Percentiles rank a stretch among this genome's conserved stretches.
Evolutionary conservation across 2,888 invertebrate species (phyloP).

Genomic region (Arrhopalites spinosus): DNA sequence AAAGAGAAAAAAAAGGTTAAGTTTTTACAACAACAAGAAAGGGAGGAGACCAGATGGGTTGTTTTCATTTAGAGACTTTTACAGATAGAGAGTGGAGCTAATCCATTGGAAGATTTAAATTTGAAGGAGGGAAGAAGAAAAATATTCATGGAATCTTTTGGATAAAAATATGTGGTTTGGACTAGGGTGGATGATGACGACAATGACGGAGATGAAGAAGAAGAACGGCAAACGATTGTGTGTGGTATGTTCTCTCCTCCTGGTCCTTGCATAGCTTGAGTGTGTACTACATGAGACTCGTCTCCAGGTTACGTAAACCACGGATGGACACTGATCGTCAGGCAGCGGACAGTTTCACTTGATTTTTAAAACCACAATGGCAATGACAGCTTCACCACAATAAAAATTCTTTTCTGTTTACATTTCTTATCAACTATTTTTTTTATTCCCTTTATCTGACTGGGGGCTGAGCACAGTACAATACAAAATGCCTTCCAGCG

Average conservation of each 20-base stretch:
- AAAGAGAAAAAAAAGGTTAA: too few relatives aligned
- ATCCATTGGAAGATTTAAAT: neutral
- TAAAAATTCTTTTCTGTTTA: slow-evolving; percentile 35
- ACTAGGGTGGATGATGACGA: neutral
- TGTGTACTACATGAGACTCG: neutral
- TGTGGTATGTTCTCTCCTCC: neutral
- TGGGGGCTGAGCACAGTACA: neutral
- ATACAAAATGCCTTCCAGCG: neutral
- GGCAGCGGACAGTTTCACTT: slow-evolving; percentile 25
- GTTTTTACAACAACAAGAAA: neutral
- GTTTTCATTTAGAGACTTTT: neutral
- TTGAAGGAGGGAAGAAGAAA: neutral
- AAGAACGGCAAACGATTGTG: neutral
- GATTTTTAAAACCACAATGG: slow-evolving; percentile 18
- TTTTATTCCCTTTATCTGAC: too few relatives aligned
- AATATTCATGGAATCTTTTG: neutral
- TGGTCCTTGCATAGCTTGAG: neutral
- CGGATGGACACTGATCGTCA: slow-evolving; percentile 31
- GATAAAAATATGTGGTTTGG: neutral
- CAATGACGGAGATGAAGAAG: neutral
- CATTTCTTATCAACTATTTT: slow-evolving; percentile 26
- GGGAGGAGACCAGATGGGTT: neutral
- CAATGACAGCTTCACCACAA: slow-evolving; percentile 36
- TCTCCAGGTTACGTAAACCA: slow-evolving; percentile 24
- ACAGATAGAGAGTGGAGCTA: neutral